A percentile compares a stretch with the other conserved stretches of the same genome.
Evolutionary conservation across 2,113 vertebrate species (phyloP).

Genomic region (Mandrillus leucophaeus): DNA sequence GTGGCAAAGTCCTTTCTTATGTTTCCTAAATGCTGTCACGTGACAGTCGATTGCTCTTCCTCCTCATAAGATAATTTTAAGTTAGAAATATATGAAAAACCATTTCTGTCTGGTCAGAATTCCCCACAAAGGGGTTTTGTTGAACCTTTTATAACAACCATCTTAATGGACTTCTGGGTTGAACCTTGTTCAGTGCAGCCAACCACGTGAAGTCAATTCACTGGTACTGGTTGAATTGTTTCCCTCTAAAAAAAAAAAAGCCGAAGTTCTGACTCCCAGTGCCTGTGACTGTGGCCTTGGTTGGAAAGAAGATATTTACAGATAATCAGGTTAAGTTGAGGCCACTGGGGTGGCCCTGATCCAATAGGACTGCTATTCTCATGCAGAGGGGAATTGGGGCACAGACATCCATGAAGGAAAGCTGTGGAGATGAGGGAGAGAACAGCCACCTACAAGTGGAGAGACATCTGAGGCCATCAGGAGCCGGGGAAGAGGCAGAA

Average conservation of each 20-base stretch:
- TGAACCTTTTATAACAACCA: neutral
- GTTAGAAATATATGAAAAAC: neutral
- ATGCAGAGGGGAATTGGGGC: neutral
- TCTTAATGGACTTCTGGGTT: neutral
- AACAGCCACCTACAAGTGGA: fast-evolving
- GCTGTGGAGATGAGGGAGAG: fast-evolving
- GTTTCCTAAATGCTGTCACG: neutral
- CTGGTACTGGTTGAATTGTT: neutral
- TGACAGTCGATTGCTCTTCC: neutral
- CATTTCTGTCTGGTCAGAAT: neutral
- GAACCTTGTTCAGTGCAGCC: neutral
- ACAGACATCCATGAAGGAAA: fast-evolving
- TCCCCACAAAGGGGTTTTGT: neutral
- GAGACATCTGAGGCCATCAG: fast-evolving
- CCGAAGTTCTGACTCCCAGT: no score
- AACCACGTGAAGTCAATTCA: fast-evolving
- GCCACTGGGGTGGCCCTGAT: neutral
- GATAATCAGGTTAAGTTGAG: no score
- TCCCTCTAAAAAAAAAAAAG: fast-evolving
- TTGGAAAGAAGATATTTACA: neutral
- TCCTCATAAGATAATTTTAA: neutral
- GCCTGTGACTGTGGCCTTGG: neutral
- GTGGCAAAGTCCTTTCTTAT: neutral
- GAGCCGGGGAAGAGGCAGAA: neutral
- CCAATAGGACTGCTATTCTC: fast-evolving